phyloP scores from a whole-genome alignment of 2,113 vertebrate genomes.

The Herpetotheres cachinnans region DNA sequence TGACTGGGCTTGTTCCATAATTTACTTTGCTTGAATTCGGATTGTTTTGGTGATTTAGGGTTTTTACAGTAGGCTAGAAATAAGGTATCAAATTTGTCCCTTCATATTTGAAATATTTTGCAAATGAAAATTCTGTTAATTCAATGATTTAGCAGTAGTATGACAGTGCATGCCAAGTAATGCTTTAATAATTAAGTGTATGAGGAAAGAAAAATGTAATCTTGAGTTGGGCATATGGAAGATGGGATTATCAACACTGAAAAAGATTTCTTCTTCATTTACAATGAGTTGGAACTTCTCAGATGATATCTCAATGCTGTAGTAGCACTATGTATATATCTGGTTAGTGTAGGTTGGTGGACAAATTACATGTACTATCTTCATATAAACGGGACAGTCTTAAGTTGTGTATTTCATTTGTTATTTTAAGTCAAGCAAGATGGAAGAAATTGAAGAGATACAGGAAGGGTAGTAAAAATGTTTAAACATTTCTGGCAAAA shows the following conservation, averaged over 20 bases:
- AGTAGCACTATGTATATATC: neutral
- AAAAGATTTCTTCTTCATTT: neutral
- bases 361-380: neutral
- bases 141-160: neutral
- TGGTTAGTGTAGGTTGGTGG: neutral
- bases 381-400: neutral
- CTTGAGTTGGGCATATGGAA: neutral
- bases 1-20: neutral
- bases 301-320: neutral
- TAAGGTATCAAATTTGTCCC: neutral
- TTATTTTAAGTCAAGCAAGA: neutral
- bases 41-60: neutral
- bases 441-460: neutral
- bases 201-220: neutral
- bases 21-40: neutral
- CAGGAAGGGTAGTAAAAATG: neutral
- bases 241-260: neutral
- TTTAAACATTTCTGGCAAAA: neutral
- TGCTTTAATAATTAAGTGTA: neutral
- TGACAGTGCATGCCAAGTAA: neutral
- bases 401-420: neutral
- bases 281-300: neutral
- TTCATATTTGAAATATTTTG: neutral
- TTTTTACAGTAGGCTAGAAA: neutral
- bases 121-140: neutral